A percentile compares a stretch with the other conserved stretches of the same genome.
Evolutionary conservation across 2,888 invertebrate genomes (phyloP).

Genomic region (Schizotus pectinicornis): DNA sequence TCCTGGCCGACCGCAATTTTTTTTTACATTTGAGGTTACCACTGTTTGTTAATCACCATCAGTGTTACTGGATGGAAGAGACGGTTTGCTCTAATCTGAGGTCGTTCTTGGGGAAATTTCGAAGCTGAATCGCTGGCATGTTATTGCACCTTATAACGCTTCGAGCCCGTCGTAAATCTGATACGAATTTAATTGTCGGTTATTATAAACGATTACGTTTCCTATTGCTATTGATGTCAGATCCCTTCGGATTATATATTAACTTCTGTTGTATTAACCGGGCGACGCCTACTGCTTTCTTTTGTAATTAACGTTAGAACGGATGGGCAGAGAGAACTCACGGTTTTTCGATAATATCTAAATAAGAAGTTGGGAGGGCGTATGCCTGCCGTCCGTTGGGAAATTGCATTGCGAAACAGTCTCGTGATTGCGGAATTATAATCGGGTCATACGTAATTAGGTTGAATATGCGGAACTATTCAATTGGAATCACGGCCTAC

Average conservation of each 20-base stretch:
- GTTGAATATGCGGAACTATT: no score
- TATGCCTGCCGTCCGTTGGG: not conserved
- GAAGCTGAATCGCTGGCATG: no score
- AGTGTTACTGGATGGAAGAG: no score
- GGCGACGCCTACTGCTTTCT: conserved; percentile 45
- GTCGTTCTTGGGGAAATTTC: no score
- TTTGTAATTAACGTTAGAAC: conserved; percentile 44
- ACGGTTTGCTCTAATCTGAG: no score
- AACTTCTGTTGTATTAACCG: conserved; percentile 46
- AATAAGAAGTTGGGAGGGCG: conserved; percentile 7
- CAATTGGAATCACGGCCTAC: no score
- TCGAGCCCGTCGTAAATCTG: conserved; percentile 16
- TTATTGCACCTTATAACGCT: not conserved
- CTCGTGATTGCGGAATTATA: no score
- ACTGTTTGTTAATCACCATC: no score
- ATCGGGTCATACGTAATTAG: no score
- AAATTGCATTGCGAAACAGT: not conserved
- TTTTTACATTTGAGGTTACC: no score
- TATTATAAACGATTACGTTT: conserved; percentile 27
- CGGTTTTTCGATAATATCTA: conserved; percentile 26
- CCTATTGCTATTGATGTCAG: conserved; percentile 18
- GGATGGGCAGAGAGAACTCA: conserved; percentile 35
- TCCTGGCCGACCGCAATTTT: no score
- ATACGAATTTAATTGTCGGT: conserved; percentile 28
- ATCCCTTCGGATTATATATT: conserved; percentile 30